Evolutionary conservation across 2,888 invertebrate species (phyloP), one percentile per base, ranked within the genome.

Genomic region (Drosophila vallismaia): DNA sequence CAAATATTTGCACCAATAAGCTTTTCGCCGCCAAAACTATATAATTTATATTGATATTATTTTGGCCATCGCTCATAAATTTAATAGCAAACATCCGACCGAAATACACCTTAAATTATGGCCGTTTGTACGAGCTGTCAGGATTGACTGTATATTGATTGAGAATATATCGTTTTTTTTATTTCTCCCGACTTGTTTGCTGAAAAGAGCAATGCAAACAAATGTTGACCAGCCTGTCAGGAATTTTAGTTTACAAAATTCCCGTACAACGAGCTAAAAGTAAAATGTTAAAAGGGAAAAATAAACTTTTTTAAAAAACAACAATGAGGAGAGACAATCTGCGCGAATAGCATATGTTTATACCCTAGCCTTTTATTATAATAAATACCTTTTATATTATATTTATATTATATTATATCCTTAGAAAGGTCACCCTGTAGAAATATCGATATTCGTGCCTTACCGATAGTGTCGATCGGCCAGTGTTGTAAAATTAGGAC

Each of bases 1-100:
- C 79, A 85, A 87, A 87, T 85, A 72, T 87, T 82, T 87, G 64
- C 62, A 74, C 26, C 42, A 64, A 69, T 53, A 71, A 69, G 63
- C 69, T 63, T 62, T 67, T 67, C 58, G 49, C 55, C 46, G 54
- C 53, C 31, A 56, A 77, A 80, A 78, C 58, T 59, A 77, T 83
- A 75, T 64, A 77, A 50, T 53, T 50, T 71, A 48, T 49, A 71
- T 73, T 55, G 36, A 73, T 74, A 74, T 86, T 85, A 70, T 81
- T 71, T 74, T 64, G 38, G 62, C 58, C 68, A 68, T 78, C 42
- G 51, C 53, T 68, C 74, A 82, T 67, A 69, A 85, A 82, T 73
- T 76, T 70, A 57, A 52, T 57, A 46, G 24, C 58, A 33, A 71
- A 62, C 44, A 59, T 52, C 60, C 26, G 19, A 31, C 12, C 28